Conservation (phyloP, 2,113 vertebrate genomes). For the Zosterops hypoxanthus region DNA sequence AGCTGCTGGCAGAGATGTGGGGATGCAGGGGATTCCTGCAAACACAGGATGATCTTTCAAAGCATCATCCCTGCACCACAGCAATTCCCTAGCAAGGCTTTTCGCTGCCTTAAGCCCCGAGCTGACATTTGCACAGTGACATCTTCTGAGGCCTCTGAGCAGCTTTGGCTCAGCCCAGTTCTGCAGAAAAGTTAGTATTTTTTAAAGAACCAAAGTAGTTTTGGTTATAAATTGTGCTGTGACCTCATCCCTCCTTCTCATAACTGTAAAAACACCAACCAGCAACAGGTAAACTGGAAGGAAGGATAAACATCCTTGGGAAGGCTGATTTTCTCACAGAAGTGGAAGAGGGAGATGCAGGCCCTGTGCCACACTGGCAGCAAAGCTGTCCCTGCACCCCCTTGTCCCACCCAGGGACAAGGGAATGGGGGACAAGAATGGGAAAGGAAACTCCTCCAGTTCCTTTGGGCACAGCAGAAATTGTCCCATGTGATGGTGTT, state of each 20-base stretch:
- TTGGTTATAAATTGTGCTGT: neutral
- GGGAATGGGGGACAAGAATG: neutral
- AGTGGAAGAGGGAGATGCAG: neutral
- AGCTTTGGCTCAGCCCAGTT: neutral
- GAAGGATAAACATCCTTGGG: neutral
- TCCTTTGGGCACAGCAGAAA: neutral
- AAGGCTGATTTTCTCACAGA: neutral
- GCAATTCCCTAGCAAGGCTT: neutral
- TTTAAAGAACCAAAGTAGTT: neutral
- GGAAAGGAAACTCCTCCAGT: neutral
- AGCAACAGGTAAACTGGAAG: neutral
- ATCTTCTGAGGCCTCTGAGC: neutral
- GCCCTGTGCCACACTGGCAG: neutral
- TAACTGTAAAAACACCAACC: neutral
- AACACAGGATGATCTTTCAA: neutral
- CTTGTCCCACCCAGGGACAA: neutral
- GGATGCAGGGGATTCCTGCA: neutral
- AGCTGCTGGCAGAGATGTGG: neutral
- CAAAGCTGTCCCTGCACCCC: neutral
- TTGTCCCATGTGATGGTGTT: fast-evolving
- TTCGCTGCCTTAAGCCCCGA: neutral
- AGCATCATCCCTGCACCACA: neutral
- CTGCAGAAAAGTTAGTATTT: neutral
- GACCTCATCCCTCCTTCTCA: neutral
- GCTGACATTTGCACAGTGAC: conserved; percentile 21